Conservation (phyloP, 2,888 invertebrate genomes). For the Cabera pusaria region DNA sequence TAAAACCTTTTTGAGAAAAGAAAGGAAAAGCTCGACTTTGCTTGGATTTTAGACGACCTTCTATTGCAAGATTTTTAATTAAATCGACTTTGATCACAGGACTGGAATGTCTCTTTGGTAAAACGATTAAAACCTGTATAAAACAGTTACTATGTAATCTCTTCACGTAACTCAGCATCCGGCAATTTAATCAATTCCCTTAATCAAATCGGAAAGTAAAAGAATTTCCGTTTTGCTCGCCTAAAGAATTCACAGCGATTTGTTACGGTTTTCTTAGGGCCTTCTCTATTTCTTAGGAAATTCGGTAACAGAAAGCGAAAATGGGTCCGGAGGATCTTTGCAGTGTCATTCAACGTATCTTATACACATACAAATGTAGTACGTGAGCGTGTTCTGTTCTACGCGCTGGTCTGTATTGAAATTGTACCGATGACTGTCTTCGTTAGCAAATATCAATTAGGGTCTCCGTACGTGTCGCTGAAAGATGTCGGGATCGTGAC, state of each 20-base stretch:
- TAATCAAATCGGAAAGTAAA: constrained; percentile 22
- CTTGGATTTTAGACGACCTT: constrained; percentile 74
- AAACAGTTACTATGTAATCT: constrained; percentile 58
- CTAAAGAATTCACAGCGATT: constrained; percentile 8
- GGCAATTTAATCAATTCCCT: constrained; percentile 38
- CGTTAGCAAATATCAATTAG: constrained; percentile 73
- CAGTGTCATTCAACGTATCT: too few relatives aligned
- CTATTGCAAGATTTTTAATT: constrained; percentile 78
- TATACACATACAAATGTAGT: background rate
- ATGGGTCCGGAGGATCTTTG: too few relatives aligned
- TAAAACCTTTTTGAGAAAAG: constrained; percentile 57
- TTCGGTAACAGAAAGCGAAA: too few relatives aligned
- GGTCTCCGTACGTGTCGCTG: constrained; percentile 55
- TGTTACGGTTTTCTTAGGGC: constrained; percentile 1
- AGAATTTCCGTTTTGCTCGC: constrained; percentile 7
- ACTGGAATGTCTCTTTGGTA: constrained; percentile 69
- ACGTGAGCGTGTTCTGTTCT: constrained; percentile 5
- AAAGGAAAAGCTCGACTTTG: constrained; percentile 57
- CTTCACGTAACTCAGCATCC: constrained; percentile 44
- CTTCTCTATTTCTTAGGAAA: constrained; percentile 3
- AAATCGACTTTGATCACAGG: constrained; percentile 75
- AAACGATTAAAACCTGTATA: constrained; percentile 70
- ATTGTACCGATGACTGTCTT: constrained; percentile 54
- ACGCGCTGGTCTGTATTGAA: constrained; percentile 42
- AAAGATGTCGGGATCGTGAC: constrained; percentile 50